Base-by-base conservation (phyloP, 2,888 invertebrate species). In the Drosophila mayaguana region DNA sequence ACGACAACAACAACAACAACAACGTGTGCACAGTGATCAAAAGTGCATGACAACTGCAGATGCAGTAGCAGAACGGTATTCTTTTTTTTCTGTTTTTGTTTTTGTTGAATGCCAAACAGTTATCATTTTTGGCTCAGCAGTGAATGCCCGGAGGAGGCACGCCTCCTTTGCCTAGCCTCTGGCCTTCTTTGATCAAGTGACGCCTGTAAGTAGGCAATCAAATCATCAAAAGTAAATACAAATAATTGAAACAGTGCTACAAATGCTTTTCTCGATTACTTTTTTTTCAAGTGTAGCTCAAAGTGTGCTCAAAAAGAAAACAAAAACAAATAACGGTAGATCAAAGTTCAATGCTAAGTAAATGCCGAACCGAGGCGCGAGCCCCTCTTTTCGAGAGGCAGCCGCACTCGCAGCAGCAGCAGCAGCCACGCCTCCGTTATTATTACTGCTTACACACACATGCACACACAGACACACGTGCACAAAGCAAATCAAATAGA, bases 171-270 rank as follows among this genome's bases (percentile, higher is more conserved):
- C 38, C n/a, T 6, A 11, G 56, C 36, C 56, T 18, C 22, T 11
- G 36, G 20, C 66, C 38, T 66, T 51, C 14, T 20, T 71, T 59
- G 55, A 60, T 61, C 64, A 61, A 60, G 63, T 50, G 38, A 18
- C 61, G 78, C 70, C 63, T 56, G 32, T 14, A 79, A 75, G 82
- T 63, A 70, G 51, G 78, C 82, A 69, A 78, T 20, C 11, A 3
- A 20, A 43, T 20, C 36, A 22, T 34, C 7, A 16, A 16, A 43
- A 34, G 20, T 20, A 12, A 43, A 32, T 51, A 40, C 45, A 43
- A 42, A 51, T 45, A 40, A 51, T 32, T 16, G 40, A 34, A 34
- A 20, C 40, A 51, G 72, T 73, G 64, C 28, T 16, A 42, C 38
- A 45, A 48, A 28, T 50, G 18, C 38, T 51, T 54, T 51, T 72